Base-by-base conservation (phyloP, 2,888 invertebrate genomes). In the Sussaba pulchella region DNA sequence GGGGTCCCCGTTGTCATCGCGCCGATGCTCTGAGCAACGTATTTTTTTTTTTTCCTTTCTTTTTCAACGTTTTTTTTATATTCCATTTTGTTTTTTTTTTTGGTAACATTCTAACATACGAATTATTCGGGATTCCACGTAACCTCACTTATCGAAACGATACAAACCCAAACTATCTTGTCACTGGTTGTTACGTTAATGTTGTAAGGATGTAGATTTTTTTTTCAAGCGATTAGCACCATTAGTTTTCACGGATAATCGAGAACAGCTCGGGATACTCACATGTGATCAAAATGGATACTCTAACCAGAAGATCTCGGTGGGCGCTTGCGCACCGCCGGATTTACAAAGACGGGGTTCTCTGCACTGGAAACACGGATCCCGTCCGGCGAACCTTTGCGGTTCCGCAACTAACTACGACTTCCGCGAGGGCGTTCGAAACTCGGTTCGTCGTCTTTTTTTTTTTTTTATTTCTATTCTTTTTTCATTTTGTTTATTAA, bases 261-360 rank as follows among this genome's bases (percentile, higher is more conserved):
- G 83, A 88, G 88, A 89, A 87, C 89, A 89, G 89, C 87, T 91
- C 90, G 87, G 84, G 87, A 94, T 95, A 96, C 96, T 96, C 96
- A 96, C 96, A 96, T 96, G 96, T 96, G 96, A 95, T 95, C 96
- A 94, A 95, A 96, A 96, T 96, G 96, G 96, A 96, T 95, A 96
- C 95, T 96, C 95, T 95, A 95, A 95, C 95, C 95, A 95, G 96
- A 96, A 95, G 95, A 95, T 94, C 94, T 93, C 93, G 93, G 93
- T 93, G 93, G 93, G 94, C 94, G 95, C 95, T 94, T 95, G 96
- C 95, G 96, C 94, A 93, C 93, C 93, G 93, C 93, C 93, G 93
- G 93, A 92, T 93, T 87, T n/a, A n/a, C 86, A 84, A 87, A 88
- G 88, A 83, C 85, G 91, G 91, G 91, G 90, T 91, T 85, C 85